These are phyloP conservation scores for Rhamnusium bicolor DNA, from an alignment of 2,888 invertebrate genomes.

Conservation along the genomic window DNA sequence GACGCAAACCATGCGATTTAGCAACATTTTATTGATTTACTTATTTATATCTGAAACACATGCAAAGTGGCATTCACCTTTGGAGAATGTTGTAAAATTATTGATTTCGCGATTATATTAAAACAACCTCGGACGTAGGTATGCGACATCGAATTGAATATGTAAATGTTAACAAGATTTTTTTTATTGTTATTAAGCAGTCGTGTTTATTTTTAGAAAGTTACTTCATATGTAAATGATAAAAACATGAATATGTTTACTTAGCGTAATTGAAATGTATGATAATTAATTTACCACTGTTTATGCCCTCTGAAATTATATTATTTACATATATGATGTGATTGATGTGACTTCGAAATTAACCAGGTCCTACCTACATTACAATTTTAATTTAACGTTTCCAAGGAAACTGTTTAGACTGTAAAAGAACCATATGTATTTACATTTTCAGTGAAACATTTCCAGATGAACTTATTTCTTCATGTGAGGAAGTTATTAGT, in stretches of 20 bases:
- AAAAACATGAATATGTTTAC: constrained; percentile 29
- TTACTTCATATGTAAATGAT: constrained; percentile 45
- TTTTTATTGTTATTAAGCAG: constrained; percentile 33
- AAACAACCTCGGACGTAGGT: not conserved
- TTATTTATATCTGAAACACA: constrained; percentile 1
- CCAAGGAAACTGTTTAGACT: not conserved
- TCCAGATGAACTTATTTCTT: no score
- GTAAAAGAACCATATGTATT: no score
- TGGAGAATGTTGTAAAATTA: constrained; percentile 43
- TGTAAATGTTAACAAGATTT: constrained; percentile 29
- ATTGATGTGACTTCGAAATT: not conserved
- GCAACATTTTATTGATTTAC: constrained; percentile 10
- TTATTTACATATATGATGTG: no score
- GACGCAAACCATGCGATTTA: not conserved
- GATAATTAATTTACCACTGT: constrained; percentile 23
- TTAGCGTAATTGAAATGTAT: constrained; percentile 31
- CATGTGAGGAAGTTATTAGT: no score
- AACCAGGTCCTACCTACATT: not conserved
- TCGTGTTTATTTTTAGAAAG: constrained; percentile 53
- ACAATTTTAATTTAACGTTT: not conserved
- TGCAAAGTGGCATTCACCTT: constrained; percentile 43
- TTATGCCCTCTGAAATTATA: not conserved
- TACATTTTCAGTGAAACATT: no score
- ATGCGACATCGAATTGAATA: constrained; percentile 10
- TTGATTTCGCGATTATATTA: constrained; percentile 36